phyloP scores from a whole-genome alignment of 1,140 invertebrate species.

The Eciton burchellii region DNA sequence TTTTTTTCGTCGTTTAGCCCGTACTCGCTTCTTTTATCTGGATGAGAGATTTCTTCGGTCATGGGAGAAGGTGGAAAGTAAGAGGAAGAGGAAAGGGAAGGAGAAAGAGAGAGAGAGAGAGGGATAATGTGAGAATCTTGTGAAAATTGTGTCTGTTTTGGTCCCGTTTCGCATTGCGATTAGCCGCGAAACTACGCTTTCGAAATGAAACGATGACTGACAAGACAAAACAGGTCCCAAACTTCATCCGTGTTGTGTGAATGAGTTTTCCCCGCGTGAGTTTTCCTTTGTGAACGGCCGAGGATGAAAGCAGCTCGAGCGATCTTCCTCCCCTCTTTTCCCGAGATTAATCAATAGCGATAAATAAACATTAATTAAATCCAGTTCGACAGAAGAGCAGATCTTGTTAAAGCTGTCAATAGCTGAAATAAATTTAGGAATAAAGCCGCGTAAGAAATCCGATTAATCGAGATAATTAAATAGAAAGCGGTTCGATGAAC shows the following conservation, averaged over 20 bases:
- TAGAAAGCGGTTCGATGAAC: background rate
- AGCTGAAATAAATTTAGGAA: background rate
- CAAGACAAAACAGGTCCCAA: constrained; percentile 80
- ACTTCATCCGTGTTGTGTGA: constrained; percentile 68
- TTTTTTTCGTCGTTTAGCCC: background rate
- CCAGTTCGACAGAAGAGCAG: background rate
- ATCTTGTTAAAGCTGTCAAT: background rate
- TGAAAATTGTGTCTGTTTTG: constrained; percentile 77
- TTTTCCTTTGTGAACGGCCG: constrained; percentile 60
- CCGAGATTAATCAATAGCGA: constrained; percentile 3
- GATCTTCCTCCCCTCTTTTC: background rate
- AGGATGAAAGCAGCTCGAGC: constrained; percentile 19
- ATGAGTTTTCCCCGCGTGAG: constrained; percentile 59
- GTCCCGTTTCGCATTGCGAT: constrained; percentile 83
- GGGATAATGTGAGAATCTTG: constrained; percentile 57
- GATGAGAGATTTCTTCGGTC: constrained; percentile 9
- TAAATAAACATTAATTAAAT: constrained; percentile 22
- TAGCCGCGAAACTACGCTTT: constrained; percentile 81
- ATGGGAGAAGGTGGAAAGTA: background rate
- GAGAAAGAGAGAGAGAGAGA: constrained; percentile 9
- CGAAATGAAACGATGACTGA: constrained; percentile 78
- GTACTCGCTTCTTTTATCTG: constrained; percentile 24
- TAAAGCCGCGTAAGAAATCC: background rate
- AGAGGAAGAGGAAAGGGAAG: constrained; percentile 4
- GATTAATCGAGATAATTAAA: background rate